A percentile compares a stretch with the other conserved stretches of the same genome.
phyloP scores from a whole-genome alignment of 2,888 invertebrate genomes.

The Entomobrya multifasciata region DNA sequence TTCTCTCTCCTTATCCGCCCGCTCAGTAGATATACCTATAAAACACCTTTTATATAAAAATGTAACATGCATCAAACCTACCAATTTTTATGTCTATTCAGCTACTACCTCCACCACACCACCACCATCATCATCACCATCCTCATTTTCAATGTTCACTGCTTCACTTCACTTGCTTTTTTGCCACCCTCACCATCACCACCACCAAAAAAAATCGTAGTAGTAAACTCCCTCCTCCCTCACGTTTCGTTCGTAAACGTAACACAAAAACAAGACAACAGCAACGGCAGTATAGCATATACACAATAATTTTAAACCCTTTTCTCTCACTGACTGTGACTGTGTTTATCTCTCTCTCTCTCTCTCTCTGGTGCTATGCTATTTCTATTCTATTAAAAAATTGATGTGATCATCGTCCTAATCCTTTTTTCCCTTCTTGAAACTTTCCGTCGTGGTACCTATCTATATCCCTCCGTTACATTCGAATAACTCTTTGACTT shows the following conservation, averaged over 20 bases:
- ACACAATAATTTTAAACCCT: too few species aligned
- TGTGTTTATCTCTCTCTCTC: slow-evolving; percentile 30
- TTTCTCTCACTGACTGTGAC: slow-evolving; percentile 43
- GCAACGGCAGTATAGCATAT: too few species aligned
- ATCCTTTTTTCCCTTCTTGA: not conserved
- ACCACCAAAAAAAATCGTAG: slow-evolving; percentile 16
- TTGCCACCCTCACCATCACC: slow-evolving; percentile 77
- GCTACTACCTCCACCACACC: too few species aligned
- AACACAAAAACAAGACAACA: slow-evolving; percentile 17
- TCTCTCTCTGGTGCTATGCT: too few species aligned
- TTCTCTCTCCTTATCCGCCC: slow-evolving; percentile 16
- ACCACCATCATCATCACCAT: slow-evolving; percentile 46
- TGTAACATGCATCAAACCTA: not conserved
- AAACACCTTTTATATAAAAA: not conserved
- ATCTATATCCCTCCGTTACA: too few species aligned
- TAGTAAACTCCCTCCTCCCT: slow-evolving; percentile 67
- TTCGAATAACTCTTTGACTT: not conserved
- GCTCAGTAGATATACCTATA: not conserved
- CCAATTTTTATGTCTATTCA: not conserved
- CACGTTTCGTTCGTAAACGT: slow-evolving; percentile 42
- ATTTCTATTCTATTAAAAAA: not conserved
- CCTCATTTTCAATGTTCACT: too few species aligned
- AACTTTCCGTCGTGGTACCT: not conserved
- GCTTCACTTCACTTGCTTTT: slow-evolving; percentile 59
- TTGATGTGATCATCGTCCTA: slow-evolving; percentile 6